phyloP scores from a whole-genome alignment of 2,797 vertebrate genomes.

The Tragopan temminckii region DNA sequence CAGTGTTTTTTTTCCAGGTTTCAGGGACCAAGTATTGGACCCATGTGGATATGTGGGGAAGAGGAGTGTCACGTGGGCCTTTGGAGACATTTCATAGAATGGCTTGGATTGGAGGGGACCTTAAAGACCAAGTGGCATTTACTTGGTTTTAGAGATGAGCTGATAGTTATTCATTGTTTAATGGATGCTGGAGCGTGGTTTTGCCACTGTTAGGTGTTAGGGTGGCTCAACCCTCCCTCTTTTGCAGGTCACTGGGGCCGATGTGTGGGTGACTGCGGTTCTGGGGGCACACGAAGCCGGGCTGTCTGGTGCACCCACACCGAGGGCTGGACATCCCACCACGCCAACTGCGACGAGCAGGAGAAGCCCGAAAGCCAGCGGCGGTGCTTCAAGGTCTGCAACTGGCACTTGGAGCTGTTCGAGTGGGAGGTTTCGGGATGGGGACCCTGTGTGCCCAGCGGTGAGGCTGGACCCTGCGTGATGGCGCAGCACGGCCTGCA shows the following conservation, averaged over 20 bases:
- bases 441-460: constrained; percentile 85
- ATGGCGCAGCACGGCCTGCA: constrained; percentile 95
- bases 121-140: too few species aligned
- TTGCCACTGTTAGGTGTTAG: rapidly evolving
- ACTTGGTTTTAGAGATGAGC: neutral
- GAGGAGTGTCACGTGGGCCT: neutral
- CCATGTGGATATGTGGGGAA: neutral
- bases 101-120: too few species aligned
- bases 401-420: constrained; percentile 95
- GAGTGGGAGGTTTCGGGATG: constrained; percentile 94
- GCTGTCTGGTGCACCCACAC: constrained; percentile 93
- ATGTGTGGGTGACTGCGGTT: constrained; percentile 93
- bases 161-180: neutral
- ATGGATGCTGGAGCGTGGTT: rapidly evolving
- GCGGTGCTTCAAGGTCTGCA: constrained; percentile 94
- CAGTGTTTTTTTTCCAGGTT: neutral
- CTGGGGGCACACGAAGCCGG: constrained; percentile 88
- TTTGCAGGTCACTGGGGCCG: constrained; percentile 93
- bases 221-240: neutral
- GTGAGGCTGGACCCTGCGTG: constrained; percentile 84
- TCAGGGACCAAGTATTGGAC: neutral
- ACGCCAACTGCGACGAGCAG: constrained; percentile 87
- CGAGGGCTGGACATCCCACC: constrained; percentile 94
- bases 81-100: neutral
- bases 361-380: constrained; percentile 89